phyloP scores from a whole-genome alignment of 2,113 vertebrate genomes.

The Hemiprocne comata region DNA sequence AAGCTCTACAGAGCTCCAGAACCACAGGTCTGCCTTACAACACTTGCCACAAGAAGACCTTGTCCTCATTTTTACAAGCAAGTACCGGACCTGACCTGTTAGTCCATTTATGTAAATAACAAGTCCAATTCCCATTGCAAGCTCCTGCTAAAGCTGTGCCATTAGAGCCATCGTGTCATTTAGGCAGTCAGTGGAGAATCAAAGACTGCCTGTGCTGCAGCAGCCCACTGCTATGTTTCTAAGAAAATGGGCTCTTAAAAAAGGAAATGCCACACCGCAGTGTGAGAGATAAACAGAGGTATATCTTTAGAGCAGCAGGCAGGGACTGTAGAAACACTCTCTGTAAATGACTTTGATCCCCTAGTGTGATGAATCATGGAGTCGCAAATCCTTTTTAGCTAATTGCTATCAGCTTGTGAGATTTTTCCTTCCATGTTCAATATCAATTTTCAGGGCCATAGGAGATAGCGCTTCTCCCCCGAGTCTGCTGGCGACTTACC shows the following conservation, averaged over 20 bases:
- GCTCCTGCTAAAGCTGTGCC: conserved; percentile 53
- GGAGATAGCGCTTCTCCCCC: conserved; percentile 88
- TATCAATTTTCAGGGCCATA: conserved; percentile 98
- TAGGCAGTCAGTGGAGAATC: conserved; percentile 77
- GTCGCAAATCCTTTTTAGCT: conserved; percentile 98
- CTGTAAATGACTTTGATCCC: conserved; percentile 93
- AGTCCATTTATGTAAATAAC: conserved; percentile 58
- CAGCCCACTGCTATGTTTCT: conserved; percentile 72
- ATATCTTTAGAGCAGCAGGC: conserved; percentile 69
- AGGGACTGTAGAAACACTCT: conserved; percentile 75
- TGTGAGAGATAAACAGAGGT: conserved; percentile 81
- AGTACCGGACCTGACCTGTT: conserved; percentile 55
- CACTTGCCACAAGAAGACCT: neutral
- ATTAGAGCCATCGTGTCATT: conserved; percentile 73
- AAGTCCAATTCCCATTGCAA: conserved; percentile 28
- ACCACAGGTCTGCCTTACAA: neutral
- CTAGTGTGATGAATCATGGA: conserved; percentile 92
- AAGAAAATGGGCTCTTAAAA: conserved; percentile 80
- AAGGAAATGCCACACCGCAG: conserved; percentile 82
- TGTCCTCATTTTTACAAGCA: neutral
- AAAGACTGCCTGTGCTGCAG: conserved; percentile 72
- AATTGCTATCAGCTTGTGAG: conserved; percentile 98
- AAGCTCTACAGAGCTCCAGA: neutral
- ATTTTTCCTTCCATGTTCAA: conserved; percentile 92
- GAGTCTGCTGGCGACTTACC: conserved; percentile 85